These are phyloP conservation scores for Dendroctonus valens DNA, from an alignment of 1,140 invertebrate genomes.

Conservation along the genomic window DNA sequence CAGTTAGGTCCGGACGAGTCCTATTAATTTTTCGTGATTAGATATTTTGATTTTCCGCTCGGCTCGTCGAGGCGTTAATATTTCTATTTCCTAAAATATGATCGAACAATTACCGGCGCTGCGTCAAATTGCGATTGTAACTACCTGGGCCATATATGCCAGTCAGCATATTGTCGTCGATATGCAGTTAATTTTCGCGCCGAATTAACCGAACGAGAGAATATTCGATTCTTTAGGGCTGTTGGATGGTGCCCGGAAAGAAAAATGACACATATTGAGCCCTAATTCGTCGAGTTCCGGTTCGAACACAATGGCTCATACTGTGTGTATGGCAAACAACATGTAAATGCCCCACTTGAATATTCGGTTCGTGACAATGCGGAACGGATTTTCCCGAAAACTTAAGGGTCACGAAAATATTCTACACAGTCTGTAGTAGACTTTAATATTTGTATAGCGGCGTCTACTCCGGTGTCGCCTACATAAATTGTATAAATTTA, in stretches of 20 bases:
- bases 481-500: slow-evolving; percentile 12
- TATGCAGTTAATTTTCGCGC: no score
- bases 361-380: slow-evolving; percentile 11
- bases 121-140: slow-evolving; percentile 23
- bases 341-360: slow-evolving; percentile 16
- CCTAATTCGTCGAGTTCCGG: no score
- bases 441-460: slow-evolving; percentile 15
- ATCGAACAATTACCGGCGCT: slow-evolving; percentile 28
- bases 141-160: neutral
- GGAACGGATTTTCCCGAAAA: slow-evolving; percentile 14
- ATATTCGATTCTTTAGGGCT: no score
- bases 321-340: slow-evolving; percentile 8
- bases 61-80: slow-evolving; percentile 12
- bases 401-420: slow-evolving; percentile 18
- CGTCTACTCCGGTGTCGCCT: slow-evolving; percentile 13
- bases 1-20: neutral
- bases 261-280: no score
- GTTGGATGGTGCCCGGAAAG: no score
- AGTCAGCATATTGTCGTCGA: no score
- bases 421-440: slow-evolving; percentile 6
- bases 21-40: slow-evolving; percentile 17
- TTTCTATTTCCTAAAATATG: slow-evolving; percentile 33
- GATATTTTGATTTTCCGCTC: slow-evolving; percentile 15
- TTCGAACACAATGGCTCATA: no score
- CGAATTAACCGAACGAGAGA: no score